Evolutionary conservation across 2,797 vertebrate genomes (phyloP), one percentile per base, ranked within the genome.

Genomic region (Meriones psammophilus): DNA sequence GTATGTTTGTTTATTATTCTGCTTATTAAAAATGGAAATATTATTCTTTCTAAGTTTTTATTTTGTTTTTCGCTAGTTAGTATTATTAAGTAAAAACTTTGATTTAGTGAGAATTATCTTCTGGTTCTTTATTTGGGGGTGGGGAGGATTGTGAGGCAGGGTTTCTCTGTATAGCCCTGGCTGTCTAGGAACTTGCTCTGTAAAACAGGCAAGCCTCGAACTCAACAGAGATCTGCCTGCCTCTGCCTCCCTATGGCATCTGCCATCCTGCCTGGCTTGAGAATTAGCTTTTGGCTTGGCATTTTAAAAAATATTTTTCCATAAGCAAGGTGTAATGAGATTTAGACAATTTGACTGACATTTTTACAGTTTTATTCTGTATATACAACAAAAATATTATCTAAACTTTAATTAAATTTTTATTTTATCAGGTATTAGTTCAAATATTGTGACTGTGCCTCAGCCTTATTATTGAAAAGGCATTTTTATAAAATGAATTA

Each of bases 1-100:
- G 99, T 99, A 98, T 68, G 81, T 81, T 95, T 90, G 42, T 86
- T 87, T 68, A 54, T 89, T 60, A 58, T 84, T 84, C 26, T 36
- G 30, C 36, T 77, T 30, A 84, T 56, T 64, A 78, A 50, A 24
- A 13, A 78, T 85, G 36, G 66, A 90, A 95, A n/a, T 91, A 71
- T 42, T 95, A 68, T 36, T 2, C 83, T 92, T 90, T 69, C 85
- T 62, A n/a, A 64, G 39, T 36, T 96, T 96, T 96, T 79, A 1
- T 71, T 94, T 94, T 96, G 93, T 8, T 79, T 64, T 77, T 78
- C 92, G 20, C 92, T 77, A 93, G 77, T 87, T 97, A 85, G 13
- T 96, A 73, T 76, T 94, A 66, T 22, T 64, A 92, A 94, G 64
- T 42, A 66, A 94, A 89, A 90, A 58, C 24, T 64, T 74, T 80